Base-by-base conservation (phyloP, 2,888 invertebrate genomes). In the Melieria omissa region DNA sequence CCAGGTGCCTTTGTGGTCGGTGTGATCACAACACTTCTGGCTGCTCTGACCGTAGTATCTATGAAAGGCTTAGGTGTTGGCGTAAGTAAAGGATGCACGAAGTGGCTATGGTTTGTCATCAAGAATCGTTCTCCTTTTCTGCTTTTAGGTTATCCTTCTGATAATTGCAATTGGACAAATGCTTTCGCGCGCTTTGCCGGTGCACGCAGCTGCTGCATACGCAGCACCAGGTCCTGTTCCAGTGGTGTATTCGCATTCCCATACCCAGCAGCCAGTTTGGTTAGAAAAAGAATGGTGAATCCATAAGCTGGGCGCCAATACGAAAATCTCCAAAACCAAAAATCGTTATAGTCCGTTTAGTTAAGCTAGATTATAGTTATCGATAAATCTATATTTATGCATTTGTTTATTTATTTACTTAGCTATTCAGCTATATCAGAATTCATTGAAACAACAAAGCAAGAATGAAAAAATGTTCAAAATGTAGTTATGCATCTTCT, bases 1-100 rank as follows among this genome's bases (percentile, higher is more conserved):
- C 93, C 92, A 0, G 91, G 92, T 71, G 93, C 93, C 88, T 93
- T 93, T 88, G 93, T 93, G 70, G 84, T 93, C 79, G 93, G 93
- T 29, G 91, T 93, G 65, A 92, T 93, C 71, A 93, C 93, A 65
- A 93, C 93, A 0, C 87, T 93, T 64, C 86, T 93, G 71, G 89
- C 92, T 78, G 90, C 92, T 0, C 89, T 93, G 5, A 91, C 93
- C 1, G 90, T 93, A 55, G 91, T 92, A 69, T 92, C 92, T 6
- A 91, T 93, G 64, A 93, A 93, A 87, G 92, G 93, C 75, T 88
- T 93, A 74, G 92, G 91, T 47, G 90, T 93, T 60, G 93, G 93
- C 10, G 91, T 92, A 42, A 82, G 79, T 78, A 63, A 29, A 29
- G 29, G 29, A 2, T 29, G 29, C 55, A 4, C 47, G 10, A 7